A percentile compares a stretch with the other conserved stretches of the same genome.
Evolutionary conservation across 2,888 invertebrate genomes (phyloP).

Genomic region (Chymomyza fuscimana): DNA sequence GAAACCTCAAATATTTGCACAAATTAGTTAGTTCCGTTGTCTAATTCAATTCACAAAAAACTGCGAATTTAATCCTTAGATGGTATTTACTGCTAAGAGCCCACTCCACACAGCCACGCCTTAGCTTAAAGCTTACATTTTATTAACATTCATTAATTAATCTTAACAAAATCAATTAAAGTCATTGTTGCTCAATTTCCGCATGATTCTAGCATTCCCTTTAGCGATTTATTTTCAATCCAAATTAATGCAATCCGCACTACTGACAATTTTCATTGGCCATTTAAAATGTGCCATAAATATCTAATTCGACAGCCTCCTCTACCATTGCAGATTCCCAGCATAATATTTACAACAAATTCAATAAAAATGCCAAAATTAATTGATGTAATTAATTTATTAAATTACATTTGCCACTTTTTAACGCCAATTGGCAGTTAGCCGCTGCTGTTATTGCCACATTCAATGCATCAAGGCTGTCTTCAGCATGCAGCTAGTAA

Average conservation of each 20-base stretch:
- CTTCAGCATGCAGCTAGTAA: background rate
- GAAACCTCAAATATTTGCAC: no score
- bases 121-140: background rate
- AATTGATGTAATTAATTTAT: constrained; percentile 69
- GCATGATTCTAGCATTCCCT: background rate
- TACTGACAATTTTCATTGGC: constrained; percentile 2
- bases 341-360: constrained; percentile 55
- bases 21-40: no score
- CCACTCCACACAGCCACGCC: background rate
- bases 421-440: constrained; percentile 17
- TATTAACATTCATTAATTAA: background rate
- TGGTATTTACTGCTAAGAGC: no score
- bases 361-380: constrained; percentile 56
- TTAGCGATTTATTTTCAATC: background rate
- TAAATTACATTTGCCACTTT: constrained; percentile 56
- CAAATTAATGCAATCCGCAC: background rate
- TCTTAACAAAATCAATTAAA: constrained; percentile 4
- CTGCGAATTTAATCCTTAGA: no score
- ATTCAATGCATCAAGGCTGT: background rate
- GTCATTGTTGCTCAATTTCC: background rate
- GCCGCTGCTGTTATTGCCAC: background rate
- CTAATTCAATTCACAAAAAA: no score
- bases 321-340: constrained; percentile 25
- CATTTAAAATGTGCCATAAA: constrained; percentile 44
- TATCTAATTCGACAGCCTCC: constrained; percentile 28